Evolutionary conservation across 2,797 vertebrate genomes (phyloP).

Genomic region (Ptychobarbus kaznakovi): DNA sequence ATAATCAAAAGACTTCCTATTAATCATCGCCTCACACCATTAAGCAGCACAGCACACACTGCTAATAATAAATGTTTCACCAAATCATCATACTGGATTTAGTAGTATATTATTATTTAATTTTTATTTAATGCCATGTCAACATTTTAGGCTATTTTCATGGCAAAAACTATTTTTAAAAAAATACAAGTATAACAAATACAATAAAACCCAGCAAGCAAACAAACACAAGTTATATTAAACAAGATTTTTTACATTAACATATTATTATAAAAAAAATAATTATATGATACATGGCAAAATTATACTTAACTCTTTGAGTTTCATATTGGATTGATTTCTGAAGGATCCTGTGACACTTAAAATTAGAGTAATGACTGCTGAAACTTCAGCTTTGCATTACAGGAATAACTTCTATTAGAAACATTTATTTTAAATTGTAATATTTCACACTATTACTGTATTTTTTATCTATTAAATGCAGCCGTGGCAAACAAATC

Average conservation of each 20-base stretch:
- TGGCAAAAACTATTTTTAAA: too few species aligned
- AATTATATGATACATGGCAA: too few species aligned
- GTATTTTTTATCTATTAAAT: background rate
- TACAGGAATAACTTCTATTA: background rate
- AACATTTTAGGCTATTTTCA: too few species aligned
- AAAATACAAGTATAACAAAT: too few species aligned
- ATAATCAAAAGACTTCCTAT: background rate
- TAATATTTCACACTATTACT: background rate
- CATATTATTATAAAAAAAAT: too few species aligned
- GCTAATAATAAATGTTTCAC: background rate
- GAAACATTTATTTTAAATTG: background rate
- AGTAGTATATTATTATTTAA: too few species aligned
- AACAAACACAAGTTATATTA: too few species aligned
- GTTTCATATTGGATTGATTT: background rate
- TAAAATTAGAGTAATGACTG: background rate
- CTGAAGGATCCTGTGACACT: background rate
- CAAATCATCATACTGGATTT: background rate
- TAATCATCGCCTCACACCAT: background rate
- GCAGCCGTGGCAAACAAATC: background rate
- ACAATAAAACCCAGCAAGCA: too few species aligned
- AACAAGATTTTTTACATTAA: too few species aligned
- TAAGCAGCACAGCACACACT: background rate
- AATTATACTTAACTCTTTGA: too few species aligned
- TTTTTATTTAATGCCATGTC: too few species aligned
- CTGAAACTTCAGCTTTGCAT: background rate